A percentile compares a stretch with the other conserved stretches of the same genome.
Evolutionary conservation across 2,797 vertebrate species (phyloP).

Genomic region (Carcharodon carcharias): DNA sequence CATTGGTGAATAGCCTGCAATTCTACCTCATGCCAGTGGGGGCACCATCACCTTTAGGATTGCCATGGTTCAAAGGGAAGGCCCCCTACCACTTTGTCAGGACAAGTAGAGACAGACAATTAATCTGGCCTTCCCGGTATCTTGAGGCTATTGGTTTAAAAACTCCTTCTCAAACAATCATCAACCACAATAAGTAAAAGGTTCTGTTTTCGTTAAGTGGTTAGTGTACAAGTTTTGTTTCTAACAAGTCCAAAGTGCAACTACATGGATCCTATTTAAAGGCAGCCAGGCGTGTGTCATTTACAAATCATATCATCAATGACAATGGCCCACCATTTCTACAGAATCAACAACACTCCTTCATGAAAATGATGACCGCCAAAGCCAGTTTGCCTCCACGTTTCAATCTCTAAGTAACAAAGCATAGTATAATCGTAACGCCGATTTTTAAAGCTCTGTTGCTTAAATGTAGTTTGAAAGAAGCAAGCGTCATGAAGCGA

Average conservation of each 20-base stretch:
- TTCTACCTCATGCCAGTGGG: neutral
- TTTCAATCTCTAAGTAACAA: neutral
- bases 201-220: neutral
- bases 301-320: neutral
- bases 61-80: neutral
- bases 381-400: neutral
- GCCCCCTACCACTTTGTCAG: neutral
- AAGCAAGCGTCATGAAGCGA: neutral
- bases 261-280: neutral
- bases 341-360: neutral
- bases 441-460: neutral
- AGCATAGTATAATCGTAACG: neutral
- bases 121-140: neutral
- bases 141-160: neutral
- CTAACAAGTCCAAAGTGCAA: neutral
- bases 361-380: neutral
- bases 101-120: neutral
- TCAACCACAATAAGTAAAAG: neutral
- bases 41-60: neutral
- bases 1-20: neutral
- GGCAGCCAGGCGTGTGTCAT: neutral
- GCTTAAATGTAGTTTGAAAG: neutral
- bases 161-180: neutral
- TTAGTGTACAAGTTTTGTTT: neutral
- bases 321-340: neutral